These are phyloP conservation scores for Andrena haemorrhoa DNA, from an alignment of 2,888 invertebrate species.

Conservation along the genomic window DNA sequence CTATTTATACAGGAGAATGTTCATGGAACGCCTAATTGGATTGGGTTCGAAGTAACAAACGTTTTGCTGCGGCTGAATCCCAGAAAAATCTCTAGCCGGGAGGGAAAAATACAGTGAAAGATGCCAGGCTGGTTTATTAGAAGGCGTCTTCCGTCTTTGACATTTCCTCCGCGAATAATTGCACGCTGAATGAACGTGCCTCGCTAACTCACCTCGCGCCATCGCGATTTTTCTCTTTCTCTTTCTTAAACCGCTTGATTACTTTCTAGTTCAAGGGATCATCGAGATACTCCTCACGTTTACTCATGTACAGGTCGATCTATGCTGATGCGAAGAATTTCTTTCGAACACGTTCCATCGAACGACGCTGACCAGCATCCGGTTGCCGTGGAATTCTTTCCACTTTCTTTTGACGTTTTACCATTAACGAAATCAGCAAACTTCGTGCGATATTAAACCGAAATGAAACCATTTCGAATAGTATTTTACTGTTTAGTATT, in stretches of 20 bases:
- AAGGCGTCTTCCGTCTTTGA: slow-evolving; percentile 38
- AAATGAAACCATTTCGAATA: background rate
- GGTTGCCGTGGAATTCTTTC: background rate
- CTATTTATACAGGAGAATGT: too few species aligned
- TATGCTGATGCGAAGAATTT: background rate
- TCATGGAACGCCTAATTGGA: background rate
- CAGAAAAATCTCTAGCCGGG: background rate
- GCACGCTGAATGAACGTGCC: slow-evolving; percentile 1
- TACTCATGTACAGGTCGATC: slow-evolving; percentile 14
- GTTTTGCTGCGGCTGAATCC: background rate
- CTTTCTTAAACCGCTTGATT: slow-evolving; percentile 41
- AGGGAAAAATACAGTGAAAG: slow-evolving; percentile 37
- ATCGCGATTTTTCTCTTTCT: slow-evolving; percentile 28
- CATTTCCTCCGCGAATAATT: slow-evolving; percentile 38
- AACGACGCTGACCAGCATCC: background rate
- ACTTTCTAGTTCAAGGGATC: slow-evolving; percentile 59
- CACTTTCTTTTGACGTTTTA: slow-evolving; percentile 7
- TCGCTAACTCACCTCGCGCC: slow-evolving; percentile 8
- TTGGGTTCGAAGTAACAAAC: background rate
- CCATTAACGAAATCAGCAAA: background rate
- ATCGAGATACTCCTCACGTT: slow-evolving; percentile 43
- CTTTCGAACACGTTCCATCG: background rate
- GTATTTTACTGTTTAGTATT: background rate
- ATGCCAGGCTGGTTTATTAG: slow-evolving; percentile 35
- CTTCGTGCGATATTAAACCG: background rate